Evolutionary conservation across 2,888 invertebrate species (phyloP), one percentile per base, ranked within the genome.

Genomic region (Osmoderma eremita): DNA sequence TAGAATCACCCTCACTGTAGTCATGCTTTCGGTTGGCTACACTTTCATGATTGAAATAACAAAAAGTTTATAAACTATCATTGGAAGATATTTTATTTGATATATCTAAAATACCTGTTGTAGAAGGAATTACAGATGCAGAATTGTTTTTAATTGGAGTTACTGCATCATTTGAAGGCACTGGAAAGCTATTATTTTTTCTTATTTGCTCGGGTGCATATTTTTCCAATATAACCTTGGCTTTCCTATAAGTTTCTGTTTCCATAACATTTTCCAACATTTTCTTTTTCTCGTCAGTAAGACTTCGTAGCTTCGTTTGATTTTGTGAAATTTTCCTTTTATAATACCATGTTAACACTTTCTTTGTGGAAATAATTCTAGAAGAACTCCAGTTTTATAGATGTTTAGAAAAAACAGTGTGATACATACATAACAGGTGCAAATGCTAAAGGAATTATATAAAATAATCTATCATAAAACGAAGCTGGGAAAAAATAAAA

Each of bases 261-360:
- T 98, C 97, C 90, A 95, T 97, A 36, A 99, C 97, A 79, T 95
- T 92, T 78, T 98, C 97, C 65, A 99, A 84, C 71, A 98, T 90
- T 80, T 92, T 90, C 80, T 90, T 92, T 78, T 95, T 97, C 76
- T 94, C 90, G n/a, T 88, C 88, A 74, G 89, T 86, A 81, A 96
- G 87, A 63, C 87, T 87, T 51, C 82, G 83, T 41, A 95, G 82
- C 79, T 91, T 91, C 65, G 87, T 84, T 78, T 92, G 90, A 83
- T 94, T 95, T 78, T 88, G 89, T 68, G 88, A 87, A 61, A 96
- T 85, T 78, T 92, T 91, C 80, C 93, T 88, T 75, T 91, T 90
- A 81, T 93, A 98, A 82, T 95, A 96, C 92, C 94, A 95, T 38
- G 93, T 91, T 76, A 97, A 88, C 71, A 91, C 83, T 74, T 89